Base-by-base conservation (phyloP, 2,888 invertebrate species). In the Diaprepes abbreviatus region DNA sequence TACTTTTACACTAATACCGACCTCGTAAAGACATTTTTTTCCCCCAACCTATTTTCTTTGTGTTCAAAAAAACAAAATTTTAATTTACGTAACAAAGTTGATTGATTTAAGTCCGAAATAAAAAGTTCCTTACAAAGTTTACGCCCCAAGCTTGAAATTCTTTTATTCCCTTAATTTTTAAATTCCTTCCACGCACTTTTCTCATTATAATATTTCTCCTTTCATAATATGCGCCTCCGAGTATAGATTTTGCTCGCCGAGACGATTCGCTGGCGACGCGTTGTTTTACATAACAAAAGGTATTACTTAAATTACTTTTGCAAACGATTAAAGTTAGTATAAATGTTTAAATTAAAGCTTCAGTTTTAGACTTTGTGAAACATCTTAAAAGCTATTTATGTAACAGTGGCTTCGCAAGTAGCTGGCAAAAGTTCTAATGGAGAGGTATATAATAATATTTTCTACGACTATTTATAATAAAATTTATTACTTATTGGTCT, bases 271-370 rank as follows among this genome's bases (percentile, higher is more conserved):
- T 60, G 52, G 60, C 43, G 66, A 67, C 66, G 59, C 60, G 60
- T 60, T 67, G 45, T 60, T 67, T 60, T 33, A 60, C 66, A 67
- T 60, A 60, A 54, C 38, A 60, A 60, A 60, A 60, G 35, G 50
- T 55, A 31, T 67, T 60, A 54, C 54, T 59, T 60, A 54, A 66
- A 66, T 66, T 60, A 60, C 60, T 67, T 67, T 60, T 21, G 43
- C 35, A 67, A 67, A 67, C 54, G 54, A 55, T 54, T 54, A 43
- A 64, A 64, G 54, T 64, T 63, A 12, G 14, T 48, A 6, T 12
- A 19, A 19, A 40, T 2, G 17, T 17, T 7, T 1, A 16, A 40
- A 14, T 17, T 7, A 40, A 17, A 17, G 9, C 16, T 6, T 40
- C 7, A 7, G 17, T 1, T 17, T 16, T 16, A 10, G 7, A 7